These are phyloP conservation scores for Eupithecia centaureata DNA, from an alignment of 2,888 invertebrate genomes.

Conservation along the genomic window DNA sequence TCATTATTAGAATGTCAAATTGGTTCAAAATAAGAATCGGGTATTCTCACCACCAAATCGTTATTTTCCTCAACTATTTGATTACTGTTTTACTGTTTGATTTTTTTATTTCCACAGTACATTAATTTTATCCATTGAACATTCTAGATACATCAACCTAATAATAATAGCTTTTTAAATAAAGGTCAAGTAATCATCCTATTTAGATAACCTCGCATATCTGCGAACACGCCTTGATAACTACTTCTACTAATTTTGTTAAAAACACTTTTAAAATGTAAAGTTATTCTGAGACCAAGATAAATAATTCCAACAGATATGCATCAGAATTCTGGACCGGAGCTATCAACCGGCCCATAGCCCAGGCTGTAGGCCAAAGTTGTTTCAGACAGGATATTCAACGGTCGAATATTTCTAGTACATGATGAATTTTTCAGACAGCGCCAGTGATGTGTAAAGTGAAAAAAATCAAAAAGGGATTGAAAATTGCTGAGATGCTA, in stretches of 20 bases:
- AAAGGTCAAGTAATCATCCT: not conserved
- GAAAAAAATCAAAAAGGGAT: not conserved
- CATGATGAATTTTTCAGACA: not conserved
- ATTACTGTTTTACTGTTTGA: too few species aligned
- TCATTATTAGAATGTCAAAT: too few species aligned
- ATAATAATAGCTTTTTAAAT: not conserved
- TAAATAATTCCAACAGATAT: constrained; percentile 33
- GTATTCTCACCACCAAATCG: too few species aligned
- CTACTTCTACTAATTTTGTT: not conserved
- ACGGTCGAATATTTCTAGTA: not conserved
- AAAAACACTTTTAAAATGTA: constrained; percentile 10
- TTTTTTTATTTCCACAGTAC: too few species aligned
- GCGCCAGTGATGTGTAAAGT: not conserved
- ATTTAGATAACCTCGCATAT: not conserved
- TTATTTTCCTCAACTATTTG: too few species aligned
- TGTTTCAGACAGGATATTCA: not conserved
- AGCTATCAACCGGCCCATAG: not conserved
- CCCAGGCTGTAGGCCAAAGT: not conserved
- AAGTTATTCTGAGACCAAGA: constrained; percentile 22
- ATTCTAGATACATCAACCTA: too few species aligned
- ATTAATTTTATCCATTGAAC: too few species aligned
- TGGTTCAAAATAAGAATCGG: too few species aligned
- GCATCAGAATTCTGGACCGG: constrained; percentile 32
- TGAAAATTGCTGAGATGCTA: not conserved
- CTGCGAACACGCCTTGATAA: not conserved